Base-by-base conservation (phyloP, 2,888 invertebrate genomes). In the Hyposoter didymator region DNA sequence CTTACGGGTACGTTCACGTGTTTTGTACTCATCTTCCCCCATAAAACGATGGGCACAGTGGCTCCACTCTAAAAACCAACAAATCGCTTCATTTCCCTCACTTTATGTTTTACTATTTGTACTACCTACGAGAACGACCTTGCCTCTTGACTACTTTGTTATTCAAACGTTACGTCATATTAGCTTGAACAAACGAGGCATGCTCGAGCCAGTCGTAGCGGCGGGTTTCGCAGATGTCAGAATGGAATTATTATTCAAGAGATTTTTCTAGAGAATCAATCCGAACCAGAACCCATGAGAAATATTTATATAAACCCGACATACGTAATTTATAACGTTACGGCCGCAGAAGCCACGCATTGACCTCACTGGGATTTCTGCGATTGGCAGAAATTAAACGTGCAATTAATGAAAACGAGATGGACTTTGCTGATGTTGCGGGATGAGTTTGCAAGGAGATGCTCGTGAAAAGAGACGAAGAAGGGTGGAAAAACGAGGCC, bases 31-130 rank as follows among this genome's bases (percentile, higher is more conserved):
- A 90, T 89, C 86, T 85, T 87, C 78, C 78, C 55, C 80, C 1
- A 84, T 78, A 72, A 69, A 88, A 82, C 84, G 84, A 84, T 79
- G 73, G 74, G 84, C 87, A 85, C 47, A 87, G 86, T 87, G 84
- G 78, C 86, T 90, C 87, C 88, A 59, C 89, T 87, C 89, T 32
- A 89, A 90, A 89, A 91, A 90, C 91, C 91, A 92, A 93, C 91
- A 93, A 93, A 93, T 93, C 91, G 89, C 90, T 84, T 89, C 88
- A 84, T 87, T 89, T 90, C 89, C 87, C 89, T 86, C 88, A 78
- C 52, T 86, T 85, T 86, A 91, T 90, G 89, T 88, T 89, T 89
- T 89, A 87, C 90, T n/a, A 55, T 52, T 47, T 90, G 88, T 90
- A 91, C 92, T 91, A 91, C 90, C 90, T 89, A 87, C 74, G 88